These are phyloP conservation scores for Campopleginae sp. DNA, from an alignment of 2,888 invertebrate species.

Conservation along the genomic window DNA sequence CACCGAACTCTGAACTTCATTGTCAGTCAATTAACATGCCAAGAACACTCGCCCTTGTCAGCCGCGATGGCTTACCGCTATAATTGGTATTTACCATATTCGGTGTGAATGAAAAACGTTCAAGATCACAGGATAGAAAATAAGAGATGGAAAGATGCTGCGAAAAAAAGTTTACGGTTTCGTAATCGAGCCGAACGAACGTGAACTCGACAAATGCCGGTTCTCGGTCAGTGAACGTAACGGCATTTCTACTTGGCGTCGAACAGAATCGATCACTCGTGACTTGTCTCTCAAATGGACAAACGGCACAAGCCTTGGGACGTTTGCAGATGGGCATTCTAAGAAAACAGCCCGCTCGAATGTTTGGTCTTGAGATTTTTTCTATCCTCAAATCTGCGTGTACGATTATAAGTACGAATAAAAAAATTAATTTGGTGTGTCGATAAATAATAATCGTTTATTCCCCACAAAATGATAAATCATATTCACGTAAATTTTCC, in stretches of 20 bases:
- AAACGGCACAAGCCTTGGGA: conserved; percentile 2
- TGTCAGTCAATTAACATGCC: not conserved
- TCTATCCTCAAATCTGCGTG: not conserved
- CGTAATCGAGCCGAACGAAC: conserved; percentile 67
- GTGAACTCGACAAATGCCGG: conserved; percentile 47
- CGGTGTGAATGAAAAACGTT: not conserved
- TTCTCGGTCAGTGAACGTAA: conserved; percentile 81
- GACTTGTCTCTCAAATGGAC: conserved; percentile 3
- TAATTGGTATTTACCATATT: not conserved
- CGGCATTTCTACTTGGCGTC: conserved; percentile 71
- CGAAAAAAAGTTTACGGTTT: conserved; percentile 65
- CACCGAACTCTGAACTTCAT: not conserved
- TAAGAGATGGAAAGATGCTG: conserved; percentile 47
- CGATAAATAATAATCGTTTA: too few species aligned
- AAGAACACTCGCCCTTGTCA: not conserved
- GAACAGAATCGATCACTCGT: conserved; percentile 20
- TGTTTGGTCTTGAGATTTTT: not conserved
- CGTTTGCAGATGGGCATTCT: not conserved
- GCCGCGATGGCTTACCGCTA: not conserved
- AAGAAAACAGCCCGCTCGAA: not conserved
- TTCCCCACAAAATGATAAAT: not conserved
- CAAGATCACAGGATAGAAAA: not conserved
- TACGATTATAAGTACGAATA: not conserved
- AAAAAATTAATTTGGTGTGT: too few species aligned
- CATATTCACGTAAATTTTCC: not conserved